A percentile compares a stretch with the other conserved stretches of the same genome.
Evolutionary conservation across 2,797 vertebrate species (phyloP).

Genomic region (Rhinichthys osculus): DNA sequence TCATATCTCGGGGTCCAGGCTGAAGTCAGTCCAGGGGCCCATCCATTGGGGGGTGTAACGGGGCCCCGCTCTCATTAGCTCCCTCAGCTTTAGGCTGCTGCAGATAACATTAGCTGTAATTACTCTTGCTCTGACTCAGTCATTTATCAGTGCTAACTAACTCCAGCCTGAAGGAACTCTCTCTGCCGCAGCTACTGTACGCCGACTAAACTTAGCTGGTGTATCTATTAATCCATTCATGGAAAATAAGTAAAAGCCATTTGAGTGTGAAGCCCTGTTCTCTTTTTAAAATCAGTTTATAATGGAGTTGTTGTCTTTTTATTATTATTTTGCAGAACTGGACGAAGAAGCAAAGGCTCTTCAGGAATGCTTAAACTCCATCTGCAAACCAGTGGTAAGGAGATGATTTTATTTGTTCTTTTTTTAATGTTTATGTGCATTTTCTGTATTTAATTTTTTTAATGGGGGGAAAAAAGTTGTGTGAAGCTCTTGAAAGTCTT

Average conservation of each 20-base stretch:
- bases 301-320: constrained; percentile 33
- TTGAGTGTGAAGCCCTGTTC: neutral
- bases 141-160: constrained; percentile 64
- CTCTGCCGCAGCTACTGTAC: neutral
- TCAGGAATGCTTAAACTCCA: constrained; percentile 85
- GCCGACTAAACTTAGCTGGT: neutral
- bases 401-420: constrained; percentile 30
- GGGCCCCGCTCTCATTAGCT: constrained; percentile 60
- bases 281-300: neutral
- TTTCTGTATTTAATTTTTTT: neutral
- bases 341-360: constrained; percentile 89
- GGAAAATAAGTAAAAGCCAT: neutral
- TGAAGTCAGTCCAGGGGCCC: constrained; percentile 9
- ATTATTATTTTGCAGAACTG: constrained; percentile 83
- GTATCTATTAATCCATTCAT: constrained; percentile 17
- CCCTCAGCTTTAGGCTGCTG: constrained; percentile 59
- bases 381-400: constrained; percentile 91
- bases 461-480: too few species aligned
- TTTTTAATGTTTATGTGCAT: neutral
- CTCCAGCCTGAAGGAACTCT: constrained; percentile 14
- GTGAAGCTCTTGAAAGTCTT: too few species aligned
- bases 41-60: neutral
- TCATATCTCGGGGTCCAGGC: neutral
- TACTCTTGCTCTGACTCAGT: constrained; percentile 60
- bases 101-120: constrained; percentile 62